Base-by-base conservation (phyloP, 2,888 invertebrate genomes). In the Furcula furcula region DNA sequence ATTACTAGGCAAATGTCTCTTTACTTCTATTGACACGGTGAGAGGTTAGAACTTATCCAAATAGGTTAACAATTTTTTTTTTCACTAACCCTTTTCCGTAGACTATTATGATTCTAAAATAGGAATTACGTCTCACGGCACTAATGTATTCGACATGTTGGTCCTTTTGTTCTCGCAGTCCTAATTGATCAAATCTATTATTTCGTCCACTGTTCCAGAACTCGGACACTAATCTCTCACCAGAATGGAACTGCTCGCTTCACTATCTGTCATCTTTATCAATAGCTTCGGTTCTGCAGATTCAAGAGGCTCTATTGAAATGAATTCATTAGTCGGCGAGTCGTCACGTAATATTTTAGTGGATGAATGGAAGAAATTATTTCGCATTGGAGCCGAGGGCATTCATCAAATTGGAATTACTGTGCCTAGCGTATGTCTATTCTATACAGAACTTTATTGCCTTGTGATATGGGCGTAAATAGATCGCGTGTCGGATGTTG, bases 301-400 rank as follows among this genome's bases (percentile, higher is more conserved):
- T 50, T 55, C 55, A 55, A 46, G 48, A 59, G 51, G 42, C 45
- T 55, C 66, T 55, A 74, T 75, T 73, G 66, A 76, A 78, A 74
- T 71, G 73, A 74, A 78, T 76, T 82, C 79, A 79, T 82, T 78
- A 78, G 69, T 73, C 66, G 55, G 61, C 57, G 62, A 70, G 64
- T 64, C 55, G 64, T 56, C 50, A 49, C 50, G 69, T 67, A 70
- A 79, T 79, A 79, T 78, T 82, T 81, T 79, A 76, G 68, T 65
- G 54, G 52, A 66, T 80, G 77, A 82, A 80, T 79, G 55, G 71
- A 66, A 74, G 74, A 75, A 79, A 81, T 79, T 68, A 76, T 77
- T 78, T 72, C 71, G 52, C 68, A 58, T 69, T 56, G 63, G 45
- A 43, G 45, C 55, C 50, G 46, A 46, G 47, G 48, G 65, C 53